Percentiles rank a stretch among this genome's conserved stretches.
Evolutionary conservation across 1,140 invertebrate genomes (phyloP).

Genomic region (Procambarus virginalis): DNA sequence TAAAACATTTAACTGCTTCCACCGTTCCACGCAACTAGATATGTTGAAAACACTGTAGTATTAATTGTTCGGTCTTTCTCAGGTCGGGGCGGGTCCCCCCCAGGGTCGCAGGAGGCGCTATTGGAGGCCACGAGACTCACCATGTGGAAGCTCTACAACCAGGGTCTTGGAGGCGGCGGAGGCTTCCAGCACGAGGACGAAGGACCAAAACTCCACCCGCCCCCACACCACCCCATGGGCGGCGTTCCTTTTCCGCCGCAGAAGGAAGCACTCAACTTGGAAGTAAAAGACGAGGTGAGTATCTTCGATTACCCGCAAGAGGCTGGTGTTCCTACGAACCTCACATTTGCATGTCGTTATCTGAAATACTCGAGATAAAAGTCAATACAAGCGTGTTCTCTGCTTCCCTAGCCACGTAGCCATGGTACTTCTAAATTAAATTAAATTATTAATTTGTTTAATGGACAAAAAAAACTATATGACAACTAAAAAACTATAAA

Average conservation of each 20-base stretch:
- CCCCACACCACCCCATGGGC: slow-evolving; percentile 72
- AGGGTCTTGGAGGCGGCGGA: slow-evolving; percentile 43
- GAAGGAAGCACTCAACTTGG: slow-evolving; percentile 80
- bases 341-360: not conserved
- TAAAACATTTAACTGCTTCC: no score
- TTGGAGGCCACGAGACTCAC: slow-evolving; percentile 85
- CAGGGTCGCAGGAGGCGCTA: slow-evolving; percentile 76
- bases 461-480: no score
- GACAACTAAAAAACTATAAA: no score
- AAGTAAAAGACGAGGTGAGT: slow-evolving; percentile 73
- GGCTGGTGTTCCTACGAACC: not conserved
- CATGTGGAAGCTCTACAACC: slow-evolving; percentile 87
- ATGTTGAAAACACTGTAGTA: no score
- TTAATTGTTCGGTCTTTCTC: not conserved
- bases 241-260: slow-evolving; percentile 74
- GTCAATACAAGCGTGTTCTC: no score
- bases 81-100: slow-evolving; percentile 73
- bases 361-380: not conserved
- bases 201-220: slow-evolving; percentile 71
- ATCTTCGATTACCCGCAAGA: no score
- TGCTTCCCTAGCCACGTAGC: no score
- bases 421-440: no score
- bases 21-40: no score
- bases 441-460: no score
- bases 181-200: slow-evolving; percentile 77